Base-by-base conservation (phyloP, 2,888 invertebrate genomes). In the Rhamphomyia laevipes region DNA sequence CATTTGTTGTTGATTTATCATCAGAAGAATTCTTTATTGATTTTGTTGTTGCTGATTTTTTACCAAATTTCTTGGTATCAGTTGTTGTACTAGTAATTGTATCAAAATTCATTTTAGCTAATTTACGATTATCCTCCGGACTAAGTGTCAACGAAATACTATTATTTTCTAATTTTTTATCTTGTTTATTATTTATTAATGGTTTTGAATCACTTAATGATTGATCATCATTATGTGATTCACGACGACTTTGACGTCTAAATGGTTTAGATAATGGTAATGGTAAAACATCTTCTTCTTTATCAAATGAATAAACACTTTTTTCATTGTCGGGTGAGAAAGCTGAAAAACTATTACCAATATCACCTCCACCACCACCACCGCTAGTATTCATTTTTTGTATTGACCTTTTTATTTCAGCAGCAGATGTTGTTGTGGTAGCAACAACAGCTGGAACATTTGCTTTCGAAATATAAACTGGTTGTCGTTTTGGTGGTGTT, bases 231-330 rank as follows among this genome's bases (percentile, higher is more conserved):
- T 60, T 63, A 30, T 63, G 64, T 1, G 73, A 71, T 7, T 73
- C 72, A 15, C 71, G 61, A 48, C 75, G 63, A 35, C 69, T 67
- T 41, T 74, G 74, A 41, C 77, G 63, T 33, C 78, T 64, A 60
- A 81, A 81, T n/a, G 72, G 72, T 41, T 55, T 57, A 1, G 58
- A 53, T 9, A 55, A 31, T 11, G 54, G 47, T 46, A 47, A 13
- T 43, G 55, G 52, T 23, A 42, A 10, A 2, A 54, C 52, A 16
- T 75, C 72, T 51, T 81, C 81, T 41, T 82, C 81, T 53, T 80
- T 80, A 55, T 82, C 81, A 61, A 84, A 84, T 3, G 83, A 83
- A 59, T 84, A 83, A 15, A 83, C 78, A 51, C 82, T 82, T 51
- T 80, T 79, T 61, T 82, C 82, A 59, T 82, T 81, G 55, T 80